These are phyloP conservation scores for Danaus plexippus DNA, from an alignment of 1,140 invertebrate species.

Conservation along the genomic window DNA sequence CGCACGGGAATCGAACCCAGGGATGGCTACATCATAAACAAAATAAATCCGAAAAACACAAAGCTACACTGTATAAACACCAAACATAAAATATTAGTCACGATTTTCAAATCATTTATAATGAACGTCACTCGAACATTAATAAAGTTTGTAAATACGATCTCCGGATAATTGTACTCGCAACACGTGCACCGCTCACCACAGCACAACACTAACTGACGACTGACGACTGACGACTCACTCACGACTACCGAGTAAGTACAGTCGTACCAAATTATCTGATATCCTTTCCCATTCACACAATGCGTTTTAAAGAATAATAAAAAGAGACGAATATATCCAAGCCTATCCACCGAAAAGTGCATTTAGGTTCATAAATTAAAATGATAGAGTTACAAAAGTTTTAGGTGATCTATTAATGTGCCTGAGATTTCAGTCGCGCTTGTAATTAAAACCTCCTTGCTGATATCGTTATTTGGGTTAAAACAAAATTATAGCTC, in stretches of 20 bases:
- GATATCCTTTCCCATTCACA: slow-evolving; percentile 29
- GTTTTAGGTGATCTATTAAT: slow-evolving; percentile 16
- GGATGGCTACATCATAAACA: slow-evolving; percentile 59
- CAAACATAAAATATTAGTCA: slow-evolving; percentile 31
- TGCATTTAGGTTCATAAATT: slow-evolving; percentile 43
- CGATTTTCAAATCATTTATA: slow-evolving; percentile 22
- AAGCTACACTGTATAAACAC: slow-evolving; percentile 50
- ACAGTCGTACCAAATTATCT: slow-evolving; percentile 21
- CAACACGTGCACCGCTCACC: slow-evolving; percentile 25
- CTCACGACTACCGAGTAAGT: neutral
- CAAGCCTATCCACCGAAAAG: slow-evolving; percentile 5
- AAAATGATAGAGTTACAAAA: slow-evolving; percentile 31
- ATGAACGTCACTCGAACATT: slow-evolving; percentile 46
- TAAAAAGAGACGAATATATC: slow-evolving; percentile 35
- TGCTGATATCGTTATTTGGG: neutral
- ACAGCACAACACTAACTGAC: slow-evolving; percentile 46
- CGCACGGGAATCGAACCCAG: slow-evolving; percentile 51
- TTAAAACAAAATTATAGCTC: too few relatives aligned
- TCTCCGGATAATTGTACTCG: slow-evolving; percentile 19
- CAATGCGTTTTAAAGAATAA: slow-evolving; percentile 10
- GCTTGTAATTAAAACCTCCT: slow-evolving; percentile 16
- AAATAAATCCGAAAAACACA: slow-evolving; percentile 59
- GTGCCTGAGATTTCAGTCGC: slow-evolving; percentile 13
- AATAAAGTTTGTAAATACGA: slow-evolving; percentile 68
- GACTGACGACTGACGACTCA: slow-evolving; percentile 6